Evolutionary conservation across 1,140 invertebrate genomes (phyloP).

Genomic region (Zophobas atratus): DNA sequence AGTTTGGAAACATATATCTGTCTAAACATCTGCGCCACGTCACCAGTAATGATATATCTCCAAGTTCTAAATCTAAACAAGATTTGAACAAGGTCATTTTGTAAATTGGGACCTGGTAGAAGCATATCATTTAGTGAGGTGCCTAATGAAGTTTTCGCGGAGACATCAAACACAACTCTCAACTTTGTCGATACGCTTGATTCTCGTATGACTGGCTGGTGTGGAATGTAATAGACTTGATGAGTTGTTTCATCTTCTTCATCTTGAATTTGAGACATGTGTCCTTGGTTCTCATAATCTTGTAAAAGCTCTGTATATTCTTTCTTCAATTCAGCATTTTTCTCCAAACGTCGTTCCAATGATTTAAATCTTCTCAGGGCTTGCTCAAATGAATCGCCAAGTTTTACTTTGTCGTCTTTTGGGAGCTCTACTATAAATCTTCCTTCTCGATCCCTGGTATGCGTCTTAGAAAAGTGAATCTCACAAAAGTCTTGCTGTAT

Average conservation of each 20-base stretch:
- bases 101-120: conserved; percentile 60
- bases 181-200: neutral
- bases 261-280: conserved; percentile 39
- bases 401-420: neutral
- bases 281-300: conserved; percentile 51
- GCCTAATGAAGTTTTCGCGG: conserved; percentile 2
- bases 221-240: conserved; percentile 20
- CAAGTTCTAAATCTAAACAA: conserved; percentile 50
- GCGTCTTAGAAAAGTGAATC: neutral
- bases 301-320: conserved; percentile 49
- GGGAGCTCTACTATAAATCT: neutral
- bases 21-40: conserved; percentile 66
- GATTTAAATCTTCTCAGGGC: neutral
- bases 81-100: conserved; percentile 49
- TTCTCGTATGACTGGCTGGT: neutral
- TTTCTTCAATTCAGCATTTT: conserved; percentile 43
- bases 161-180: conserved; percentile 31
- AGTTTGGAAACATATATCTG: conserved; percentile 61
- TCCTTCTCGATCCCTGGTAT: neutral
- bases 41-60: conserved; percentile 56
- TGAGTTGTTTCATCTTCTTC: neutral
- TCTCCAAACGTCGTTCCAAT: conserved; percentile 45
- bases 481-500: neutral
- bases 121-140: conserved; percentile 61
- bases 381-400: neutral